A percentile compares a stretch with the other conserved stretches of the same genome.
Evolutionary conservation across 1,140 invertebrate genomes (phyloP).

Genomic region (Bombyx mandarina): DNA sequence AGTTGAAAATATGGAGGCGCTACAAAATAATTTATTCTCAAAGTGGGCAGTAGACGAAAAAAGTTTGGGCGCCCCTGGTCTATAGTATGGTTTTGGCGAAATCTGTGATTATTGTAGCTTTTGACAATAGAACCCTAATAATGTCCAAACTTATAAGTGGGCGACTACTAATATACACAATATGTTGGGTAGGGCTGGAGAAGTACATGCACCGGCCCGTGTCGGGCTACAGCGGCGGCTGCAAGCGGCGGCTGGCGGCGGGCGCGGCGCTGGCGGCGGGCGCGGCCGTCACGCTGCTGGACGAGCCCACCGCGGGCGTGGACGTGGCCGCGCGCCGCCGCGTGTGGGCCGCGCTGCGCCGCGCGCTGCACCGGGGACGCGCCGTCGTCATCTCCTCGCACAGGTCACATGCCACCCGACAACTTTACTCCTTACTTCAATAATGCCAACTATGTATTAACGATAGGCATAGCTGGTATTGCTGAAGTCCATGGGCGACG

Average conservation of each 20-base stretch:
- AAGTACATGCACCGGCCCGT: slow-evolving; percentile 22
- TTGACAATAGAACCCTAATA: too few species aligned
- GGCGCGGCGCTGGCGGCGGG: slow-evolving; percentile 77
- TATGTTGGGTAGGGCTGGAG: slow-evolving; percentile 23
- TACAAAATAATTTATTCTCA: too few species aligned
- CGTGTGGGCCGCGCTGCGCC: slow-evolving; percentile 52
- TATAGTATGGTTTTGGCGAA: too few species aligned
- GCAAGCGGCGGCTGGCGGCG: slow-evolving; percentile 84
- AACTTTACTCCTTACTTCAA: too few species aligned
- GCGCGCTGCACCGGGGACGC: slow-evolving; percentile 33
- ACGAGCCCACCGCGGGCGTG: slow-evolving; percentile 81
- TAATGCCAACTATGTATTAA: too few species aligned
- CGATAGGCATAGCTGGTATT: too few species aligned
- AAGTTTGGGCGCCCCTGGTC: too few species aligned
- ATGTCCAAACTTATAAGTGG: not conserved
- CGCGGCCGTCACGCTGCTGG: slow-evolving; percentile 74
- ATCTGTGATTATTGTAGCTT: too few species aligned
- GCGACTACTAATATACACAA: too few species aligned
- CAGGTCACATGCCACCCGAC: slow-evolving; percentile 36
- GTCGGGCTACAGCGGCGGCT: slow-evolving; percentile 76
- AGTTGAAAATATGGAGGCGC: too few species aligned
- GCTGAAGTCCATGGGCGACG: too few species aligned
- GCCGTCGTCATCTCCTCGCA: slow-evolving; percentile 69
- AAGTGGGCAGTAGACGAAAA: too few species aligned
- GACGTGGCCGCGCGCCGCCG: slow-evolving; percentile 77